Base-by-base conservation (phyloP, 2,797 vertebrate genomes). In the Sibirionetta formosa region DNA sequence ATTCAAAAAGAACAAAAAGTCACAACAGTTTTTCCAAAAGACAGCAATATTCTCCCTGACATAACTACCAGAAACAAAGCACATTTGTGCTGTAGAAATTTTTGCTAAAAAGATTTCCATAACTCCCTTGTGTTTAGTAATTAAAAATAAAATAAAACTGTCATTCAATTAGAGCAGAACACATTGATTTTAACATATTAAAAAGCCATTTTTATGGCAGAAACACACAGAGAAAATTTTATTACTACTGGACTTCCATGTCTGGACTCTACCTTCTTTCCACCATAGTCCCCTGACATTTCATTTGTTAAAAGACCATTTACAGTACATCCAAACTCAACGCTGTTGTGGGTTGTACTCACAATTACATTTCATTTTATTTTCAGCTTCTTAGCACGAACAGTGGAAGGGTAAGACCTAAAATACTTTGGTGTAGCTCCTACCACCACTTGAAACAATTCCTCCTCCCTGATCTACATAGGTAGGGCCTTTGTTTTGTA, bases 281-380 rank as follows among this genome's bases (percentile, higher is more conserved):
- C n/a, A 73, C 17, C 2, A 2, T 3, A 48, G 27, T 3, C 8
- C 2, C 3, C 6, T 51, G 8, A 36, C 35, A 53, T 23, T 38
- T 71, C 27, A 17, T 1, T 42, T 33, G 11, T 50, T 50, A 61
- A 33, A 68, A 70, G 54, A 79, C 8, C 75, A 72, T 14, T 57
- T 66, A 48, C 12, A 71, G 58, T 94, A 38, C 54, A 70, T 23
- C 20, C 18, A 64, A 77, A 71, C 56, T 71, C 36, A 83, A 50
- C 51, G 54, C 58, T 65, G 7, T 20, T 86, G 2, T 50, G 42
- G 83, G 11, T 12, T 51, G 24, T 29, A 69, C 23, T 79, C 36
- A 79, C 7, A 75, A 64, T 1, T 36, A 31, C 3, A 9, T 19
- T 79, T 87, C 9, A 38, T 11, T 53, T 17, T 54, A 46, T 73